phyloP scores from a whole-genome alignment of 2,797 vertebrate genomes.

The Macropus fuliginosus region DNA sequence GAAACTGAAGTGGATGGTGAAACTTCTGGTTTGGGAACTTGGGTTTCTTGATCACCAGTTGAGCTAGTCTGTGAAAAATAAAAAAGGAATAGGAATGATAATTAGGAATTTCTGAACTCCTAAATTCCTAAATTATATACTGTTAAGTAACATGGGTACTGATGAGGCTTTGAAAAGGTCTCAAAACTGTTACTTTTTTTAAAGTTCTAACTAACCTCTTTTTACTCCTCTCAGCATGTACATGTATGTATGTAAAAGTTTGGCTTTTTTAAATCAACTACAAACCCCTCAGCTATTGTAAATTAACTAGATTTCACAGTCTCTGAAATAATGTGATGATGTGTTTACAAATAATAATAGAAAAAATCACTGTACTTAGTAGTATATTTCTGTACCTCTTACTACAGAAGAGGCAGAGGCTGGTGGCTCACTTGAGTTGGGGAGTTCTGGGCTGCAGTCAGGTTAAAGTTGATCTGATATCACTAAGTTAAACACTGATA shows the following conservation, averaged over 20 bases:
- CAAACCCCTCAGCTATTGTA: not conserved
- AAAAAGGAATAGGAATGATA: conserved; percentile 3
- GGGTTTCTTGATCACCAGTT: conserved; percentile 89
- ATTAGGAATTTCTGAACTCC: not conserved
- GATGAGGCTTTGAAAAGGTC: not conserved
- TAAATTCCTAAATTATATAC: not conserved
- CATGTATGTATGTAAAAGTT: not conserved
- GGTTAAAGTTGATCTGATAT: not conserved
- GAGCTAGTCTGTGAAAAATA: conserved; percentile 88
- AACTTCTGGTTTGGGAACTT: conserved; percentile 85
- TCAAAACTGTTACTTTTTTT: not conserved
- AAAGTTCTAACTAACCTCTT: not conserved
- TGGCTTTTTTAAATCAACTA: not conserved
- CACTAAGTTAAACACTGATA: not conserved
- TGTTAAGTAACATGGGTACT: not conserved
- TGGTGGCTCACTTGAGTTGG: not conserved
- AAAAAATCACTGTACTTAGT: not conserved
- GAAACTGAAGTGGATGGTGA: conserved; percentile 85
- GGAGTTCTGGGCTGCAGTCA: not conserved
- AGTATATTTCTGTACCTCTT: not conserved
- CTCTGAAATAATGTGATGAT: not conserved
- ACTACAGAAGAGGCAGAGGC: not conserved
- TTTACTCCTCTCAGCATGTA: not conserved
- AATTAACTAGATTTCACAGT: not conserved
- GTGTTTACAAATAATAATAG: not conserved